Percentiles rank a stretch among this genome's conserved stretches.
Conservation (phyloP, 2,113 vertebrate genomes). For the Pachypanchax playfairii region DNA sequence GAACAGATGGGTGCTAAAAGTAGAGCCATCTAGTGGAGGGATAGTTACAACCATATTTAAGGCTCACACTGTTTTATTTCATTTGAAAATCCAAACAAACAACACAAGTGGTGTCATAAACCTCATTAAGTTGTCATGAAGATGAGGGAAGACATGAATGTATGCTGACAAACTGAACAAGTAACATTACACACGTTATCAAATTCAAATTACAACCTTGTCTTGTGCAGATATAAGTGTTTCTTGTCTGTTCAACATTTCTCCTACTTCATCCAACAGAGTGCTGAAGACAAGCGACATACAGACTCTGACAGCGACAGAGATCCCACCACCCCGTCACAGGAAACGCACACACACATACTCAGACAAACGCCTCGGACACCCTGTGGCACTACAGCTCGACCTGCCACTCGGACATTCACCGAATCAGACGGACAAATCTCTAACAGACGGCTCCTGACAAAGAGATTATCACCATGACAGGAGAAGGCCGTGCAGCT, state of each 20-base stretch:
- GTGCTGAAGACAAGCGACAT: constrained; percentile 52
- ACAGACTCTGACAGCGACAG: constrained; percentile 62
- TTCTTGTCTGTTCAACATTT: constrained; percentile 29
- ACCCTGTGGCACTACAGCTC: constrained; percentile 73
- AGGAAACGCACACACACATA: constrained; percentile 38
- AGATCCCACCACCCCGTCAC: constrained; percentile 67
- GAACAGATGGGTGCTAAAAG: background rate
- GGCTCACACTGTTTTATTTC: background rate
- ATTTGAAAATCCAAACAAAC: background rate
- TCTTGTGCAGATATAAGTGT: constrained; percentile 16
- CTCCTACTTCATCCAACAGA: constrained; percentile 36
- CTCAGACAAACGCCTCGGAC: constrained; percentile 41
- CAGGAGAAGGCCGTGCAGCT: constrained; percentile 82
- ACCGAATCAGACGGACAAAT: constrained; percentile 86
- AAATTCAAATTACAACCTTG: constrained; percentile 18
- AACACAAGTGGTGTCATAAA: background rate
- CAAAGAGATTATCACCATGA: constrained; percentile 92
- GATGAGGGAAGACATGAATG: constrained; percentile 8
- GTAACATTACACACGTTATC: constrained; percentile 6
- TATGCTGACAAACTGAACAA: background rate
- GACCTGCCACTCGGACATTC: constrained; percentile 80
- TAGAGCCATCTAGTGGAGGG: constrained; percentile 23
- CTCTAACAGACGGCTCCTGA: constrained; percentile 95
- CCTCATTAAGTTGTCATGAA: background rate
- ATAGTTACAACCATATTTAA: background rate